Evolutionary conservation across 2,797 vertebrate genomes (phyloP), one percentile per base, ranked within the genome.

Genomic region (Sparus aurata): DNA sequence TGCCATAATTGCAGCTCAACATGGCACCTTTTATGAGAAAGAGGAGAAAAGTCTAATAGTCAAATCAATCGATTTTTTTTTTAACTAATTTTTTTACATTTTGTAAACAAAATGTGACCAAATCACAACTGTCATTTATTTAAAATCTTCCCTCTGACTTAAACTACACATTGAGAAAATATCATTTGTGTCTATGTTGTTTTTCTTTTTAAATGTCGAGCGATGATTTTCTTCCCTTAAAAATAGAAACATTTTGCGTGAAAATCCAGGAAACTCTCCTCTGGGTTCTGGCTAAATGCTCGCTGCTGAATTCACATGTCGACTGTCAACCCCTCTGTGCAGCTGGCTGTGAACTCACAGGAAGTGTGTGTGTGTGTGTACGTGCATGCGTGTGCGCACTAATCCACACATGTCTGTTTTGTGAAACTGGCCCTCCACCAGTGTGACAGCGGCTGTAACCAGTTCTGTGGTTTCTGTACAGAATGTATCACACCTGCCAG

Each of bases 401-500:
- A 57, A 69, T 79, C 64, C 62, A 70, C 81, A 79, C 66, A 60
- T 71, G 63, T 47, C 34, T 82, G 73, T 75, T 85, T 69, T 87
- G 77, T 93, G 94, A 95, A 95, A 95, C 92, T 84, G 80, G 78
- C 80, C 86, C 75, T 85, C 80, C 70, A 84, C 60, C 66, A 87
- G 85, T 75, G 82, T 92, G 80, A 91, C 86, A 88, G 84, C 30
- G 75, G 72, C 79, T 85, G 79, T 75, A 89, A 91, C 87, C 89
- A 89, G 77, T 72, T 87, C 73, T 95, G 93, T 92, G 93, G 93
- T 95, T 95, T 95, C 73, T 83, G 45, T 77, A 76, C 89, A 83
- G 77, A 90, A 79, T 55, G 58, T 62, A 60, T 87, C 88, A 85
- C 95, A 95, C 91, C 93, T 95, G 94, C 88, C 57, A 79, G 70